phyloP scores from a whole-genome alignment of 2,797 vertebrate species.

The Prionace glauca region DNA sequence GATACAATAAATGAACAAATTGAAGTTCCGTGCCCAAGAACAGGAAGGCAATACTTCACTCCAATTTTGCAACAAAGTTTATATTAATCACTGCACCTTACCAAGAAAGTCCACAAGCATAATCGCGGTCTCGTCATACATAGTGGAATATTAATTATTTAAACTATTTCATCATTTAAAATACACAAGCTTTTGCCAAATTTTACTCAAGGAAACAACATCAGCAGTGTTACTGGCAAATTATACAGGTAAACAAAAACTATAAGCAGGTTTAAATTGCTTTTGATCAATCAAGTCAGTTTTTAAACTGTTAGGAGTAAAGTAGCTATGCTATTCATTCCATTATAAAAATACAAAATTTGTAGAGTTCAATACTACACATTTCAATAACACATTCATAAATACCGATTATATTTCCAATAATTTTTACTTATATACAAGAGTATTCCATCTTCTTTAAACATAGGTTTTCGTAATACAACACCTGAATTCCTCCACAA shows the following conservation, averaged over 20 bases:
- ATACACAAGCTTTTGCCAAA: neutral
- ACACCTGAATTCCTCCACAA: neutral
- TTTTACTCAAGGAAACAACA: neutral
- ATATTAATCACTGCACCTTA: neutral
- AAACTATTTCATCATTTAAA: neutral
- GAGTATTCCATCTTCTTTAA: neutral
- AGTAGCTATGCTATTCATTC: neutral
- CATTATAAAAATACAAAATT: neutral
- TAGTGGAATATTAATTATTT: neutral
- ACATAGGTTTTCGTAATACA: neutral
- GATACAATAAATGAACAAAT: neutral
- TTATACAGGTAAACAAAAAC: neutral
- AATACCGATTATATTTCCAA: neutral
- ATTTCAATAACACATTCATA: neutral
- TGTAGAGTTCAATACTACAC: neutral
- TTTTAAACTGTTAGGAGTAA: neutral
- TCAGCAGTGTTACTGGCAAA: neutral
- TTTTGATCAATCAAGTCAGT: neutral
- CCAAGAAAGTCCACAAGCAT: neutral
- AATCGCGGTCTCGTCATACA: neutral
- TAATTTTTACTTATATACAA: neutral
- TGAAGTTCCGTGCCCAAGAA: neutral
- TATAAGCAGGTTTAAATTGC: neutral
- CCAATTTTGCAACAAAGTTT: neutral
- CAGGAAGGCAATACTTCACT: neutral